Conservation (phyloP, 2,888 invertebrate species). For the Drosophila stalkeri region DNA sequence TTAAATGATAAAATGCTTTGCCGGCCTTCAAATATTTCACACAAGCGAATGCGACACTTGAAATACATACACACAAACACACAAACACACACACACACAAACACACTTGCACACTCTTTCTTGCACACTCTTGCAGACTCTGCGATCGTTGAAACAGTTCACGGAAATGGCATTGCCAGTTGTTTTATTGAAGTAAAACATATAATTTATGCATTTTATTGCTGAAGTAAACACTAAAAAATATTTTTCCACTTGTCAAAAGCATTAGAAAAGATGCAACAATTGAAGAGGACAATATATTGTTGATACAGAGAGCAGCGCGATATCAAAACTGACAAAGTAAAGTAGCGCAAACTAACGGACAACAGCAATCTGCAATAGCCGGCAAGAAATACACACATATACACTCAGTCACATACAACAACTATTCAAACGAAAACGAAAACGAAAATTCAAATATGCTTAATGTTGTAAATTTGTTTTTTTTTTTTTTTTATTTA, state of each 20-base stretch:
- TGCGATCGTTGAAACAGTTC: conserved; percentile 19
- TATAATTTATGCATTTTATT: conserved; percentile 38
- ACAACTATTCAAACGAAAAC: conserved; percentile 36
- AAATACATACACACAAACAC: conserved; percentile 9
- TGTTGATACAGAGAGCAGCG: conserved; percentile 20
- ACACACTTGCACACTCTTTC: not conserved
- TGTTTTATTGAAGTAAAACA: not conserved
- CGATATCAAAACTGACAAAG: conserved; percentile 13
- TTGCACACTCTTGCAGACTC: not conserved
- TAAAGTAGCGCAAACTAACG: conserved; percentile 29
- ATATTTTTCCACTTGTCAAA: conserved; percentile 6
- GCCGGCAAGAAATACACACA: conserved; percentile 39
- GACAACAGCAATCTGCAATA: conserved; percentile 51
- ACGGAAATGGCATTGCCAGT: conserved; percentile 45
- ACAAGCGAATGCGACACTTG: conserved; percentile 10
- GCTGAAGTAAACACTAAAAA: conserved; percentile 38
- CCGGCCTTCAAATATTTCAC: conserved; percentile 16
- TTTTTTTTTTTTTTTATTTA: not conserved
- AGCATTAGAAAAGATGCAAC: conserved; percentile 23
- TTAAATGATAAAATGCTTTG: conserved; percentile 16
- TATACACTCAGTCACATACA: conserved; percentile 17
- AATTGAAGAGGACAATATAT: conserved; percentile 26
- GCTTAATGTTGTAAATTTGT: not conserved
- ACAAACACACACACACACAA: conserved; percentile 1
- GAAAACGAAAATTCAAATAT: conserved; percentile 33